Conservation (phyloP, 2,888 invertebrate species). For the Andrena minutula region DNA sequence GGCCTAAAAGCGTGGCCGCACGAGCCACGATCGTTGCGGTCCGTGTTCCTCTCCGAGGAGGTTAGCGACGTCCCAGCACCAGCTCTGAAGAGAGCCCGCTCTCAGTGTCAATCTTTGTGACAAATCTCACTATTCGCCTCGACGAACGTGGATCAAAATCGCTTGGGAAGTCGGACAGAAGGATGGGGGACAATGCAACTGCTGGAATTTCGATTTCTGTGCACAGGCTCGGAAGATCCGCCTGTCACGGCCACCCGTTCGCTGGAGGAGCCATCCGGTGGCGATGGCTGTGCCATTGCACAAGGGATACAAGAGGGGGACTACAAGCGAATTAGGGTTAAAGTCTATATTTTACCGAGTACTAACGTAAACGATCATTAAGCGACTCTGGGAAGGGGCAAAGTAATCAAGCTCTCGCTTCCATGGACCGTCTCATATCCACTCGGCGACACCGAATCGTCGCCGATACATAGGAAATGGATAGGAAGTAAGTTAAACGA, state of each 20-base stretch:
- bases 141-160: not conserved
- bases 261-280: constrained; percentile 25
- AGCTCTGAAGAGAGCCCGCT: constrained; percentile 30
- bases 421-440: constrained; percentile 51
- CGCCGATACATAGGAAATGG: not conserved
- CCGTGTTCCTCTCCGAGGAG: not conserved
- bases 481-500: constrained; percentile 19
- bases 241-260: constrained; percentile 21
- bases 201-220: constrained; percentile 30
- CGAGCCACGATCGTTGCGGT: not conserved
- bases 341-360: constrained; percentile 55
- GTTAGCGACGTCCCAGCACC: not conserved
- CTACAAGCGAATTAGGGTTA: constrained; percentile 37
- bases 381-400: constrained; percentile 11
- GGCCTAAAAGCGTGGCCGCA: constrained; percentile 30
- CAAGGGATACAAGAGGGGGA: constrained; percentile 39
- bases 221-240: constrained; percentile 1
- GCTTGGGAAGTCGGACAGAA: too few relatives aligned
- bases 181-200: not conserved
- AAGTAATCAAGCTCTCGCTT: constrained; percentile 48
- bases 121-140: constrained; percentile 5
- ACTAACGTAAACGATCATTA: constrained; percentile 26
- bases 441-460: constrained; percentile 40
- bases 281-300: constrained; percentile 51
- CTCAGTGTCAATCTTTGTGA: constrained; percentile 13